Evolutionary conservation across 2,113 vertebrate genomes (phyloP).

Genomic region (Lynx canadensis): DNA sequence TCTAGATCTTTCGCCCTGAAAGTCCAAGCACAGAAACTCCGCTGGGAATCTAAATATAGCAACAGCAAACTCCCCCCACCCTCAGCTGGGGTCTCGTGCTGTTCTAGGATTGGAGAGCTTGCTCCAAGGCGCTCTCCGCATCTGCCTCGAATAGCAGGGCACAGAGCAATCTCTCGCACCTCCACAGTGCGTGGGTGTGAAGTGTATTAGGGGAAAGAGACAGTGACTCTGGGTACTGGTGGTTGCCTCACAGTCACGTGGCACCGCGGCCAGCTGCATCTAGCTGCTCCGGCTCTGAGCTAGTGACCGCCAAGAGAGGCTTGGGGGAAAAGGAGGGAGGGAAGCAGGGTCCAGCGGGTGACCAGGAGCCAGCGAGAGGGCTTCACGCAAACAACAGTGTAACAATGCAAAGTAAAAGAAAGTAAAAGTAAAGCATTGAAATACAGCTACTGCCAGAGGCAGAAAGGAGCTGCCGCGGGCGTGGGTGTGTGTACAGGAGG

Average conservation of each 20-base stretch:
- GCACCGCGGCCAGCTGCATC: conserved; percentile 25
- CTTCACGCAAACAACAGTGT: not conserved
- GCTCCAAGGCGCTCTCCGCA: conserved; percentile 26
- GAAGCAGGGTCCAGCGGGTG: conserved; percentile 9
- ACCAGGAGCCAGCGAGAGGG: not conserved
- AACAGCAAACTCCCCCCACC: conserved; percentile 4
- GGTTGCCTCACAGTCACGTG: conserved; percentile 56
- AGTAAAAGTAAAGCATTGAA: not conserved
- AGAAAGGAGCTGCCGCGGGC: not conserved
- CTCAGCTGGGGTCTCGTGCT: not conserved
- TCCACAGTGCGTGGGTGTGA: conserved; percentile 60
- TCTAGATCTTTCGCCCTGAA: conserved; percentile 68
- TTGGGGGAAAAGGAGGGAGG: not conserved
- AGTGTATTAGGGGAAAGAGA: conserved; percentile 49
- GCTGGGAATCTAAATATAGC: conserved; percentile 70
- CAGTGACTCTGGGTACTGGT: conserved; percentile 35
- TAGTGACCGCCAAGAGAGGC: not conserved
- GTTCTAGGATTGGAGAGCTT: conserved; percentile 46
- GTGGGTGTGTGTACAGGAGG: not conserved
- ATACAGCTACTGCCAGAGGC: not conserved
- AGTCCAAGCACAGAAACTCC: conserved; percentile 66
- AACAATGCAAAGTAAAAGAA: conserved; percentile 27
- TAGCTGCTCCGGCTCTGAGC: not conserved
- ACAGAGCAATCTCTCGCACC: conserved; percentile 51
- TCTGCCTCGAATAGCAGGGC: conserved; percentile 58